Base-by-base conservation (phyloP, 2,888 invertebrate genomes). In the Sepioteuthis lessoniana region DNA sequence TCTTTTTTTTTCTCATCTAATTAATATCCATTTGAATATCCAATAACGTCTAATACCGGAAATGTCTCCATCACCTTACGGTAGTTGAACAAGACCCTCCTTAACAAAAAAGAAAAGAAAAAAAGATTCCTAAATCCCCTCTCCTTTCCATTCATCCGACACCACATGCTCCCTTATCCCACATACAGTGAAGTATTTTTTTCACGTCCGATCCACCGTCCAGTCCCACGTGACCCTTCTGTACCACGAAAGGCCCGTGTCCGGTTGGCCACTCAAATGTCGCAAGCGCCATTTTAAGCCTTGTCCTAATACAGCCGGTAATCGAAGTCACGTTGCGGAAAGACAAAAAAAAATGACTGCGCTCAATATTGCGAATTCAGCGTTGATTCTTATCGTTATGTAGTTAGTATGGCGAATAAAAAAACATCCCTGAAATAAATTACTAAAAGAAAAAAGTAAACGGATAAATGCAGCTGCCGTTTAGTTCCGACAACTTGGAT, bases 181-280 rank as follows among this genome's bases (percentile, higher is more conserved):
- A n/a, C n/a, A 76, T 35, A 0, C 13, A n/a, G 4, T 42, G 42
- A 3, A 55, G 28, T 0, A 76, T 0, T 16, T 13, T 35, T 35
- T n/a, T 8, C 5, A 31, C 60, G 60, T 60, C 60, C 28, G 10
- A 60, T 31, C 31, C 60, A 60, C 60, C n/a, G 76, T 76, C 76
- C 76, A 76, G 76, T 76, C 76, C 76, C 76, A 76, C 76, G 13
- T 76, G n/a, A 76, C 76, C 13, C 76, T 76, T 76, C 76, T 16
- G 4, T 76, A n/a, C 76, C n/a, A n/a, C 35, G 25, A 76, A 76
- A 76, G 3, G 76, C 76, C 76, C n/a, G 76, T 35, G 76, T 76
- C 76, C 76, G 76, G 76, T n/a, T 76, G 76, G 76, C n/a, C 76
- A 76, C 76, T 76, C n/a, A 76, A 76, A 76, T 76, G 76, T 76